These are phyloP conservation scores for Catharus minimus DNA, from an alignment of 2,113 vertebrate genomes.

Conservation along the genomic window DNA sequence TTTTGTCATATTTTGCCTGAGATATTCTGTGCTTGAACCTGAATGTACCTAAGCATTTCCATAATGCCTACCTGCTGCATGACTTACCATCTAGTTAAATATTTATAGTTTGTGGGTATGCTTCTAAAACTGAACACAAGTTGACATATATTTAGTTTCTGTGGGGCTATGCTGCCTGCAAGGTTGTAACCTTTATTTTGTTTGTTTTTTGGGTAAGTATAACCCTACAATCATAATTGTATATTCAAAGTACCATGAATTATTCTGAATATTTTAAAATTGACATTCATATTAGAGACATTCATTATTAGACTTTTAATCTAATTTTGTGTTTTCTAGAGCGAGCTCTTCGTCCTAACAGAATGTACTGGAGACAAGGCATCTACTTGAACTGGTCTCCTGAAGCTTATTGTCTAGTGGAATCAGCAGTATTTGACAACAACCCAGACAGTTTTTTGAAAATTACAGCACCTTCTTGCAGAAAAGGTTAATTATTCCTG, in stretches of 20 bases:
- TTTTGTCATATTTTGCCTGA: not conserved
- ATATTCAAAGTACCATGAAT: not conserved
- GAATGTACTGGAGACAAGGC: constrained; percentile 94
- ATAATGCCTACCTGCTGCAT: not conserved
- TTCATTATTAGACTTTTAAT: not conserved
- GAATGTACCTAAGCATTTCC: not conserved
- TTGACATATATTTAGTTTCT: not conserved
- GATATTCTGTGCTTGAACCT: not conserved
- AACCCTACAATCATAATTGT: not conserved
- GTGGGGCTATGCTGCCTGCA: not conserved
- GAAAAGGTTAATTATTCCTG: constrained; percentile 83
- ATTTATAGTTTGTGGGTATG: not conserved
- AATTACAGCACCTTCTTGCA: constrained; percentile 91
- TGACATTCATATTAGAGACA: not conserved
- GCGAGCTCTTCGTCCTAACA: constrained; percentile 82
- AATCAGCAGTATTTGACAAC: constrained; percentile 79
- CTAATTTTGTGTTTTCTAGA: constrained; percentile 69
- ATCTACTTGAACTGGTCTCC: constrained; percentile 94
- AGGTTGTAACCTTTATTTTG: not conserved
- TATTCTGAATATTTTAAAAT: not conserved
- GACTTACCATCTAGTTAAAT: not conserved
- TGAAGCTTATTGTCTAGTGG: constrained; percentile 93
- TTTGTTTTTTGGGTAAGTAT: not conserved
- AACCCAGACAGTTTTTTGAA: constrained; percentile 86
- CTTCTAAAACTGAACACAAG: not conserved